Conservation (phyloP, 2,113 vertebrate species). For the Raja brachyura region DNA sequence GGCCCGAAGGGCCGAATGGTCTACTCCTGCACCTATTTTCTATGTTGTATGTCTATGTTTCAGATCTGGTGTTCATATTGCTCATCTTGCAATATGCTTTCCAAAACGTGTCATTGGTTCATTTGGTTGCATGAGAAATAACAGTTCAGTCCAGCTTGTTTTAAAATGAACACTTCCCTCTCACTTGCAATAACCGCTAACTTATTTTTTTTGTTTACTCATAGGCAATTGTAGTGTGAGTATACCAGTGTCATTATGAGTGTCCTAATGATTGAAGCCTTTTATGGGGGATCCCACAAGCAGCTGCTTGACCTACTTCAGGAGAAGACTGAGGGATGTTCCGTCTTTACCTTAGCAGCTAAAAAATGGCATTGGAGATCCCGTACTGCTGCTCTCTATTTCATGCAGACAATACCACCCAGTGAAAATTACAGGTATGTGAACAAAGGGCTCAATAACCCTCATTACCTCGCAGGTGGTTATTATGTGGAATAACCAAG, state of each 20-base stretch:
- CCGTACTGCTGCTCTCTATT: constrained; percentile 75
- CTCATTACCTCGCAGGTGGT: background rate
- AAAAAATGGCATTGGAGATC: constrained; percentile 98
- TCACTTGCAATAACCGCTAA: background rate
- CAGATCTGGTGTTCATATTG: background rate
- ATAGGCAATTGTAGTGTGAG: constrained; percentile 38
- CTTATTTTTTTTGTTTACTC: constrained; percentile 24
- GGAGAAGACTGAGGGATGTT: constrained; percentile 60
- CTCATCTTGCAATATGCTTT: background rate
- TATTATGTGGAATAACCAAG: constrained; percentile 42
- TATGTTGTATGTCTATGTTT: no score
- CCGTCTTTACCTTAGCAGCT: constrained; percentile 71
- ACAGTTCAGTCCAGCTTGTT: background rate
- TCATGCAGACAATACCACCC: constrained; percentile 74
- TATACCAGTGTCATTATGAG: constrained; percentile 53
- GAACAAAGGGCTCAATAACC: background rate
- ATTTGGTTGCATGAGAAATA: background rate
- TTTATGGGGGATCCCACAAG: constrained; percentile 92
- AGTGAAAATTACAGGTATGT: constrained; percentile 72
- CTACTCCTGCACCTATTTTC: no score
- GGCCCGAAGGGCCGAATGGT: no score
- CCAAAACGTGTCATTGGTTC: background rate
- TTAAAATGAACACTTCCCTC: background rate
- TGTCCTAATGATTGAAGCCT: constrained; percentile 78
- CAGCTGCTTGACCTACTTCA: constrained; percentile 81